Base-by-base conservation (phyloP, 2,797 vertebrate species). In the Pitangus sulphuratus region DNA sequence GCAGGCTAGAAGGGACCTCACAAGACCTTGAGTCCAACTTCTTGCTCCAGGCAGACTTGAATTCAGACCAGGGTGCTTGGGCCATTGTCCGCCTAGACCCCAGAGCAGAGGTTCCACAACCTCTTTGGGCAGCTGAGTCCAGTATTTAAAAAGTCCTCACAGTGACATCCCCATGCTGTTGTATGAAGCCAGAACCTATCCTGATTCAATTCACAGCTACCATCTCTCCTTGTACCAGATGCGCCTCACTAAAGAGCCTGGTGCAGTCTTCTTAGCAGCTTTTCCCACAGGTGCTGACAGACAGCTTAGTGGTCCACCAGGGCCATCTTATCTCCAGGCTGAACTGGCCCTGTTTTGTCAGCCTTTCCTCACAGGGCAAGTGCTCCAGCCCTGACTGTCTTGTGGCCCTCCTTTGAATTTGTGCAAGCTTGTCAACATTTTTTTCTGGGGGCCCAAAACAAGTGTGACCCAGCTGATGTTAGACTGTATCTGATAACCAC, bases 91-190 rank as follows among this genome's bases (percentile, higher is more conserved):
- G 19, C 1, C n/a, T 76, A 42, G 6, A 40, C 39, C 35, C 2
- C 3, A 47, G 42, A 53, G 19, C 28, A 76, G 58, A 65, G 26
- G 9, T 93, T 81, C 51, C n/a, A 18, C 30, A 82, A 4, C 20
- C 4, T 64, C 12, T 61, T 50, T 64, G 39, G 48, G 33, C 40
- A 53, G 33, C 40, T 1, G 3, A 66, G 21, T 40, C 6, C 35
- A 39, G 13, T 56, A n/a, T 39, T 93, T 66, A 60, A 47, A 10
- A 26, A 45, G 30, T 57, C 42, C 8, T 82, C 35, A 14, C 4
- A 17, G 35, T 82, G 50, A 11, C 20, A 33, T 82, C 22, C 7
- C 5, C 31, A 6, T 9, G 1, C 5, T 1, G 0, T 9, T 11
- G 3, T 51, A 30, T 39, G 17, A 42, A 51, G 25, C 13, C 37